Percentiles rank a stretch among this genome's conserved stretches.
Conservation (phyloP, 1,140 invertebrate species). For the Ladona fulva region DNA sequence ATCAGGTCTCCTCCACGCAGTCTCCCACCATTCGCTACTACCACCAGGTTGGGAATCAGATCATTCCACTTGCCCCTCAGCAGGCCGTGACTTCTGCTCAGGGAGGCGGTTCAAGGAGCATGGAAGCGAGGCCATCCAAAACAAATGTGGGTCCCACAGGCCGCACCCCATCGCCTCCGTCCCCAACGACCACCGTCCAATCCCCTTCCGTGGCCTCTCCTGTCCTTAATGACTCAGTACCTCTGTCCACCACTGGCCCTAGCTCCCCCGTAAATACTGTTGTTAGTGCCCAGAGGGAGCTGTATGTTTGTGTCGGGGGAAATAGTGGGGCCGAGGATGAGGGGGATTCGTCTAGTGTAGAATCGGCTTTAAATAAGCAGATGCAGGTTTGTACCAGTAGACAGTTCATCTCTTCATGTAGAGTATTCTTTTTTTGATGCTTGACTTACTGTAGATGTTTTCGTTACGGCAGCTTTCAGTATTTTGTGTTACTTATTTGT, state of each 20-base stretch:
- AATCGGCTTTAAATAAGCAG: neutral
- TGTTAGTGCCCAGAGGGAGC: neutral
- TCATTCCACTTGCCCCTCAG: slow-evolving; percentile 20
- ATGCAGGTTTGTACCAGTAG: slow-evolving; percentile 4
- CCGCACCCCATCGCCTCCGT: slow-evolving; percentile 15
- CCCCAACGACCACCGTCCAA: slow-evolving; percentile 11
- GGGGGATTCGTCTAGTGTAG: neutral
- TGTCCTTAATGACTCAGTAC: neutral
- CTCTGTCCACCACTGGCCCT: neutral
- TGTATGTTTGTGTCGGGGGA: neutral
- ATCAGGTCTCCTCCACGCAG: slow-evolving; percentile 2
- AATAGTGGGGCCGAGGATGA: neutral
- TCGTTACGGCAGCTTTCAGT: no score
- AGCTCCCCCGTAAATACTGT: slow-evolving; percentile 13
- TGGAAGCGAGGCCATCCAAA: neutral
- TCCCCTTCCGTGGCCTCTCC: neutral
- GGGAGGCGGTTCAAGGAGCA: neutral
- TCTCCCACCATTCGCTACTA: slow-evolving; percentile 20
- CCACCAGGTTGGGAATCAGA: slow-evolving; percentile 26
- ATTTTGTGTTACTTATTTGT: no score
- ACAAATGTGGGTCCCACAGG: neutral
- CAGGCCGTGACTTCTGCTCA: neutral
- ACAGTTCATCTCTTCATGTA: neutral
- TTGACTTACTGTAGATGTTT: neutral
- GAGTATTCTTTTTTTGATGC: neutral